Conservation (phyloP, 2,888 invertebrate genomes). For the Cephus rjabovi region DNA sequence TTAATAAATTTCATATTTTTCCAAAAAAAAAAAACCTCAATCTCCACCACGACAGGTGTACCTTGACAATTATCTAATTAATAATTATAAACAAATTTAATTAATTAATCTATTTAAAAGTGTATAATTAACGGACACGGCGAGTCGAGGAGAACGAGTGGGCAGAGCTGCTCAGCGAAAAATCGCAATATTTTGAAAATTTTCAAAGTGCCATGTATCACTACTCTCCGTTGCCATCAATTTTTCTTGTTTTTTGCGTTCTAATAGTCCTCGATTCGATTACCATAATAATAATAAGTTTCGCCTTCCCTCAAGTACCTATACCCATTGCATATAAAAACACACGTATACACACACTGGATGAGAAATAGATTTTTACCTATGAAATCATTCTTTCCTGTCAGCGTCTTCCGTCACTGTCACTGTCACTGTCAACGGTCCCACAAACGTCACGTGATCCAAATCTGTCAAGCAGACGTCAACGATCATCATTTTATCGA, state of each 20-base stretch:
- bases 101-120: no score
- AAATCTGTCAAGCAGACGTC: not conserved
- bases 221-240: not conserved
- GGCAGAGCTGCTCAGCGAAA: constrained; percentile 26
- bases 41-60: no score
- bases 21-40: no score
- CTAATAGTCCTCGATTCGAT: constrained; percentile 33
- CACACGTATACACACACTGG: constrained; percentile 51
- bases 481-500: not conserved
- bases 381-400: constrained; percentile 18
- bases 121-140: no score
- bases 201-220: not conserved
- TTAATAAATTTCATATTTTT: no score
- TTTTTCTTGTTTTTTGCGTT: constrained; percentile 19
- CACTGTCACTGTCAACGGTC: not conserved
- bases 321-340: constrained; percentile 47
- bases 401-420: not conserved
- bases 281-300: constrained; percentile 40
- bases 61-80: no score
- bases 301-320: constrained; percentile 28
- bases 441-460: not conserved
- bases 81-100: no score
- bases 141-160: constrained; percentile 26
- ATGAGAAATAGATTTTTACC: constrained; percentile 51
- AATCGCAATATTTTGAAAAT: constrained; percentile 11